Base-by-base conservation (phyloP, 2,113 vertebrate species). In the Xiphophorus maculatus region DNA sequence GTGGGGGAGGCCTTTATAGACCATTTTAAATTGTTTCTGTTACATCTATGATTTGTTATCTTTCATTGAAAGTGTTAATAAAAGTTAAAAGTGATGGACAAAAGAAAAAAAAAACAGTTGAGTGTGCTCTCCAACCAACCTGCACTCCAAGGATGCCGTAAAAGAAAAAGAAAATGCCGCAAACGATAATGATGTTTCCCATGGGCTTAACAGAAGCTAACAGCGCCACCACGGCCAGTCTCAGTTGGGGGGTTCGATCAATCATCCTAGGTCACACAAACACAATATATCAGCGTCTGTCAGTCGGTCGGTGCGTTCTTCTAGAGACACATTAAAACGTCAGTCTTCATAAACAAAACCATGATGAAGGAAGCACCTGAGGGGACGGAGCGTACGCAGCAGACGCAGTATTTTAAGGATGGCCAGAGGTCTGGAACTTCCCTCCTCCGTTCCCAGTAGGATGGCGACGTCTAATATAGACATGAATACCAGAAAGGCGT, bases 91-190 rank as follows among this genome's bases (percentile, higher is more conserved):
- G 33, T 35, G 33, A 8, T 7, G 7, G 33, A 35, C 33, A 35
- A 35, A 33, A 33, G 5, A 33, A 33, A 33, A 5, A 5, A 29
- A 66, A 35, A 3, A 37, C 33, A 27, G 65, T 22, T 29, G 37
- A 65, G 69, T 54, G 74, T 63, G 30, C 37, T 17, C 8, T 29
- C 83, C 91, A 97, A 22, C 51, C 7, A 58, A 58, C 96, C 96
- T 98, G 97, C n/a, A 97, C 95, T 4, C 97, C 97, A 42, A 97
- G 89, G 80, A 97, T 96, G 66, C 96, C 96, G 15, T 96, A 98
- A 78, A 97, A 95, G 28, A 97, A 96, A 87, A 98, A 96, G 90
- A 97, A 97, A 61, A 95, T 95, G 0, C 95, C 96, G 90, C 96
- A 97, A 87, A 98, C 97, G 83, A 81, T 93, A 44, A 97, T 95